A percentile compares a stretch with the other conserved stretches of the same genome.
These are phyloP conservation scores for Shargacucullia verbasci DNA, from an alignment of 2,888 invertebrate species.

Conservation along the genomic window DNA sequence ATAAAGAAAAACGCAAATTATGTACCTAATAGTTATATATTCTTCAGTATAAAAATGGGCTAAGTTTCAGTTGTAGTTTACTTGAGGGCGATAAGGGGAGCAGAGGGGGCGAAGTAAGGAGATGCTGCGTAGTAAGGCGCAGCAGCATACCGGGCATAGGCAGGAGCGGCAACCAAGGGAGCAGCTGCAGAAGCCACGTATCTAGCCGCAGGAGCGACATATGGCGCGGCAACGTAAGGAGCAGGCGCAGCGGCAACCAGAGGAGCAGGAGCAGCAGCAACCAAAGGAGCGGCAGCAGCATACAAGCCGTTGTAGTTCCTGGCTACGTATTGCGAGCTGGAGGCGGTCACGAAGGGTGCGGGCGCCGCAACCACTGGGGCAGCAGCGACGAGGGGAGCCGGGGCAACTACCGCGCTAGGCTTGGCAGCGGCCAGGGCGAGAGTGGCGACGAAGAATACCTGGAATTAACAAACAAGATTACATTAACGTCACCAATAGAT, in stretches of 20 bases:
- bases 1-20: constrained; percentile 2
- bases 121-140: constrained; percentile 62
- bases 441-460: constrained; percentile 78
- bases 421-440: constrained; percentile 81
- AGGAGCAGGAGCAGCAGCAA: constrained; percentile 83
- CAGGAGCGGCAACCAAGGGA: constrained; percentile 62
- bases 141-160: constrained; percentile 61
- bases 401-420: constrained; percentile 48
- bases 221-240: constrained; percentile 60
- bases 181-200: constrained; percentile 63
- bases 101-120: constrained; percentile 73
- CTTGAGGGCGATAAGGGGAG: constrained; percentile 75
- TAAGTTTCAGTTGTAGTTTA: constrained; percentile 71
- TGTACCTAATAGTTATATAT: constrained; percentile 39
- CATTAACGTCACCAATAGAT: not conserved
- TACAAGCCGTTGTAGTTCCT: constrained; percentile 88
- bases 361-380: constrained; percentile 78
- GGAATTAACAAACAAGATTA: constrained; percentile 47
- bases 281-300: constrained; percentile 84
- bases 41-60: constrained; percentile 60
- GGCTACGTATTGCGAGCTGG: constrained; percentile 90
- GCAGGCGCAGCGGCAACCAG: constrained; percentile 68
- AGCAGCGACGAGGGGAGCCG: constrained; percentile 79
- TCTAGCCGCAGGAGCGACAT: constrained; percentile 49
- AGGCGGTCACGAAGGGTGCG: constrained; percentile 90